These are phyloP conservation scores for Thunnus maccoyii DNA, from an alignment of 2,113 vertebrate species.

Conservation along the genomic window DNA sequence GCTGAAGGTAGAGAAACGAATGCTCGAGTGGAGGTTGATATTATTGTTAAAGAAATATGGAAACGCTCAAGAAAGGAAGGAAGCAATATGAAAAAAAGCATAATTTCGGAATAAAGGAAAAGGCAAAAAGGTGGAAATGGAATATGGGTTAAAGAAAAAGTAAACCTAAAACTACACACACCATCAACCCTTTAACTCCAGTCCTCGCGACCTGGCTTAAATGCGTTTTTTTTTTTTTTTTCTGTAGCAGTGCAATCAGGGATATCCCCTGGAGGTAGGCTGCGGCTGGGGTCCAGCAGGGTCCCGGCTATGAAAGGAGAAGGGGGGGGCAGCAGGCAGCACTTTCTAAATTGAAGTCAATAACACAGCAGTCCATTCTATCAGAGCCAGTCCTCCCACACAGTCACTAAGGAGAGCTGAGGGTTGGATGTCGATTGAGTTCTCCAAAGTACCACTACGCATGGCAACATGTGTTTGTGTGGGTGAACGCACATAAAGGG, in stretches of 20 bases:
- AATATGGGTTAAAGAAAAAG: constrained; percentile 32
- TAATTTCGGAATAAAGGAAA: not conserved
- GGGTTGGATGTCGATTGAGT: constrained; percentile 71
- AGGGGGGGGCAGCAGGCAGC: constrained; percentile 65
- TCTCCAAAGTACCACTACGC: constrained; percentile 53
- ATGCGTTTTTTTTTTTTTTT: constrained; percentile 59
- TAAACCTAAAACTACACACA: too few species aligned
- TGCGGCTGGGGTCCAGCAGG: constrained; percentile 49
- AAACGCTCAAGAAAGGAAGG: not conserved
- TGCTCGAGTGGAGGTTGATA: constrained; percentile 44
- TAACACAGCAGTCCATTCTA: constrained; percentile 78
- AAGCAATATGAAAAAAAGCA: constrained; percentile 8
- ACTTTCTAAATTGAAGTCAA: constrained; percentile 85
- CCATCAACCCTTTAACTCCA: constrained; percentile 11
- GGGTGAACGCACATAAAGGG: constrained; percentile 36
- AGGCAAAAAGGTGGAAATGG: constrained; percentile 2
- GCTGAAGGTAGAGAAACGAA: constrained; percentile 33
- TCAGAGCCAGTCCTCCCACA: constrained; percentile 74
- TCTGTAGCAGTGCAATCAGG: constrained; percentile 69
- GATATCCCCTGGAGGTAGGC: constrained; percentile 70
- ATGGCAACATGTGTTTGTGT: constrained; percentile 61
- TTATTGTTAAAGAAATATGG: constrained; percentile 29
- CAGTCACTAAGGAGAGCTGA: constrained; percentile 65
- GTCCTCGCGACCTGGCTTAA: constrained; percentile 63
- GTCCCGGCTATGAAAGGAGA: constrained; percentile 54